phyloP scores from a whole-genome alignment of 2,888 invertebrate genomes.

The Autographa gamma region DNA sequence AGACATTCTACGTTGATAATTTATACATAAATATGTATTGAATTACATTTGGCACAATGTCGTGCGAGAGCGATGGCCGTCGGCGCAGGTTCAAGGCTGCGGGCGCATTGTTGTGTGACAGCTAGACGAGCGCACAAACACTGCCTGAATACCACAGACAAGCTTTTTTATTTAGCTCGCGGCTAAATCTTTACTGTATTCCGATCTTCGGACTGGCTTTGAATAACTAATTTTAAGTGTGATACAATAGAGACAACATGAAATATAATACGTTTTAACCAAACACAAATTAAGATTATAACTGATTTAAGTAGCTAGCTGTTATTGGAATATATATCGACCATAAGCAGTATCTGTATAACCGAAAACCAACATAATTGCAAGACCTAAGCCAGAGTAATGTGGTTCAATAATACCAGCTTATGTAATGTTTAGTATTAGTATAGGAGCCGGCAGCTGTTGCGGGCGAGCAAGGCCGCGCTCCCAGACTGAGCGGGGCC shows the following conservation, averaged over 20 bases:
- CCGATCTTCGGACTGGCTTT: conserved; percentile 17
- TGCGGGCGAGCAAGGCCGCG: conserved; percentile 55
- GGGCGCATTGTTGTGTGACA: conserved; percentile 69
- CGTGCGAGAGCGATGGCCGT: conserved; percentile 65
- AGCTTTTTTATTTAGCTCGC: conserved; percentile 36
- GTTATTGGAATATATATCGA: conserved; percentile 33
- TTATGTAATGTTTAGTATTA: conserved; percentile 54
- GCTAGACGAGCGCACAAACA: conserved; percentile 57
- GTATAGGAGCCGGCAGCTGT: conserved; percentile 46
- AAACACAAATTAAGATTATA: conserved; percentile 15
- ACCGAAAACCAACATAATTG: conserved; percentile 36
- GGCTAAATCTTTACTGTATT: conserved; percentile 23
- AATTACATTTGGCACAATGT: conserved; percentile 71
- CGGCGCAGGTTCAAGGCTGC: conserved; percentile 72
- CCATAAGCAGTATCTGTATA: conserved; percentile 31
- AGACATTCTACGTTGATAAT: conserved; percentile 44
- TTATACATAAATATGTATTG: conserved; percentile 52
- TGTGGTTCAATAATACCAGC: conserved; percentile 54
- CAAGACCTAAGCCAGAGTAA: conserved; percentile 57
- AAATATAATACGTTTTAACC: not conserved
- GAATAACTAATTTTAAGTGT: conserved; percentile 17
- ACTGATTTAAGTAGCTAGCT: conserved; percentile 28
- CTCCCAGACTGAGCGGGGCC: conserved; percentile 66
- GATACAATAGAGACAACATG: not conserved
- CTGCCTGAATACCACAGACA: conserved; percentile 44